Base-by-base conservation (phyloP, 2,797 vertebrate species). In the Molossus molossus region DNA sequence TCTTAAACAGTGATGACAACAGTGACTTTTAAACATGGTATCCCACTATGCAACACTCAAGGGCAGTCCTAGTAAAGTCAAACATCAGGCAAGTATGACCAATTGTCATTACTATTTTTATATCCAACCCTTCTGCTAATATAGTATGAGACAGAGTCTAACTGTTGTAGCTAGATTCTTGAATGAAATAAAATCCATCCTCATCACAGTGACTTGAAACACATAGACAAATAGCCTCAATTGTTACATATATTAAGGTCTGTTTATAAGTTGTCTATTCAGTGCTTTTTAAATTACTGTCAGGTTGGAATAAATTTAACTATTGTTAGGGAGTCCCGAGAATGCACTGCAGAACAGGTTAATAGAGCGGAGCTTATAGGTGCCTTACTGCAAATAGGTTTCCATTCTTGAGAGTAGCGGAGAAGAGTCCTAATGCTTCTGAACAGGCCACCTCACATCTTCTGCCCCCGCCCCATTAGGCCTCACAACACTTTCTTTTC, bases 81-180 rank as follows among this genome's bases (percentile, higher is more conserved):
- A 55, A 64, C 23, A 25, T 3, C 29, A 53, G 93, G 58, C 14
- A 17, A 60, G 55, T 6, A n/a, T 13, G 55, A 70, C 67, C 76
- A 72, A 50, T 72, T 5, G 91, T 15, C 79, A 81, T 0, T 57
- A 77, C 86, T 90, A 45, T 72, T 82, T 91, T 92, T 67, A 92
- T 21, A 27, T 14, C 27, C 23, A 77, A 33, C n/a, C 37, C 48
- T 67, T 83, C 80, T 29, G 60, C 67, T 85, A 9, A 55, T 29
- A 18, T 2, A 40, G 48, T 11, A 25, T 5, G 81, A 91, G 18
- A 70, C 17, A 13, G 11, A 48, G 65, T 29, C 33, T 58, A 64
- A 72, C 65, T 37, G 58, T 0, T 1, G 3, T 9, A 58, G 58
- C 40, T 80, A 57, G 40, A 57, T 14, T 62, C 83, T 50, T 75